Evolutionary conservation across 2,797 vertebrate species (phyloP), one percentile per base, ranked within the genome.

Genomic region (Pagetopsis macropterus): DNA sequence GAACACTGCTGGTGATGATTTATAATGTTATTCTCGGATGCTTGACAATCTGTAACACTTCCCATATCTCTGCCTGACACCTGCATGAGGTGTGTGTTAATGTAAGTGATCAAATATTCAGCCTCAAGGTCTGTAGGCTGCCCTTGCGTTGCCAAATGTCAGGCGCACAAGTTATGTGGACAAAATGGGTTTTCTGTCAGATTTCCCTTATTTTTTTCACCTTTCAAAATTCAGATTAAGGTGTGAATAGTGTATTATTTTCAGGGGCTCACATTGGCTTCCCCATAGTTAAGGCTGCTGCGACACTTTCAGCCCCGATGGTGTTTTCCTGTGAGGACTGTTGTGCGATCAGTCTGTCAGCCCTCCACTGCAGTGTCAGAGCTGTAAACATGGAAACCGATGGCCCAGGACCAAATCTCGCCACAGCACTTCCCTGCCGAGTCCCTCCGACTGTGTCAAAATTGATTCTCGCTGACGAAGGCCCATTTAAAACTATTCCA

Each of bases 321-420:
- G 14, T 76, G 70, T 78, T 74, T 76, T 61, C 70, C 70, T 50
- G 65, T 51, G 70, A 83, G 63, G 84, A 70, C 70, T 77, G 69
- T 52, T 69, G 65, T 83, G 78, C 78, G 79, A 83, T 89, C 85
- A 65, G 80, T 87, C 74, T 87, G 81, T 80, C 70, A 78, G 56
- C 66, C 55, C 61, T 77, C 68, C 66, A 55, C 59, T 75, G 68
- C 50, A n/a, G 70, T 51, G 66, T 65, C 60, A 70, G 64, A 68
- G 79, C 55, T 72, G 84, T 82, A 82, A 87, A 85, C 84, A 88
- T 85, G 80, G 81, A 87, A 87, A 85, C 61, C 69, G 73, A 86
- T 88, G 84, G 83, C 76, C 70, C 78, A 68, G 41, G 85, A 88
- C 79, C 85, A 86, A 65, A 83, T 81, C 83, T 68, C 57, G 15